phyloP scores from a whole-genome alignment of 2,888 invertebrate species.

The Lasioglossum marginatum region DNA sequence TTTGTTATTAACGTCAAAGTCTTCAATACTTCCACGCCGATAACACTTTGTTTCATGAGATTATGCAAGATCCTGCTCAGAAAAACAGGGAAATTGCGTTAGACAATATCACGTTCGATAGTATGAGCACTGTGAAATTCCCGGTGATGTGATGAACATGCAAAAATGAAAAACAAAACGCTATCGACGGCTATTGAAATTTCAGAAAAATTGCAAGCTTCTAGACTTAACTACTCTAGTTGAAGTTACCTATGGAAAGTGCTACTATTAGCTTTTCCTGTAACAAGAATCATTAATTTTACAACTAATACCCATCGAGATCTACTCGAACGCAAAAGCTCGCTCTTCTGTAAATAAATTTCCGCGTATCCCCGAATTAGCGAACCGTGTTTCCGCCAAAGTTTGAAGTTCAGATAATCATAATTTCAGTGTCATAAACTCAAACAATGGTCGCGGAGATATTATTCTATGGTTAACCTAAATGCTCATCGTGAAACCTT shows the following conservation, averaged over 20 bases:
- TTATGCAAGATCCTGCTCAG: not conserved
- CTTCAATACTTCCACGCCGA: not conserved
- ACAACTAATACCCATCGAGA: not conserved
- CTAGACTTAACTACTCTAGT: not conserved
- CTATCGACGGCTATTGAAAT: not conserved
- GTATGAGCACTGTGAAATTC: not conserved
- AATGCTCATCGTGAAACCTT: not conserved
- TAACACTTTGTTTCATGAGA: not conserved
- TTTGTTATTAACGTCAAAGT: not conserved
- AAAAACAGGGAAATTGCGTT: not conserved
- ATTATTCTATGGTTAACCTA: slow-evolving; percentile 15
- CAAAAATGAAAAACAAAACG: not conserved
- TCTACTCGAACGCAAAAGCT: not conserved
- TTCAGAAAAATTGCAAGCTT: not conserved
- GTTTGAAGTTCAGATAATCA: not conserved
- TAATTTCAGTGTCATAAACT: slow-evolving; percentile 1
- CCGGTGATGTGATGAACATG: not conserved
- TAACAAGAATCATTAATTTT: not conserved
- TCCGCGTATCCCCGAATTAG: not conserved
- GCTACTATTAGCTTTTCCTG: not conserved
- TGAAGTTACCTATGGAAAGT: not conserved
- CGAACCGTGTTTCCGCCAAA: not conserved
- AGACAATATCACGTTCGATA: not conserved
- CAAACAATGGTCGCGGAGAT: not conserved
- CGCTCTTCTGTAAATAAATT: not conserved